Evolutionary conservation across 2,113 vertebrate species (phyloP), one percentile per base, ranked within the genome.

Genomic region (Trichechus manatus): DNA sequence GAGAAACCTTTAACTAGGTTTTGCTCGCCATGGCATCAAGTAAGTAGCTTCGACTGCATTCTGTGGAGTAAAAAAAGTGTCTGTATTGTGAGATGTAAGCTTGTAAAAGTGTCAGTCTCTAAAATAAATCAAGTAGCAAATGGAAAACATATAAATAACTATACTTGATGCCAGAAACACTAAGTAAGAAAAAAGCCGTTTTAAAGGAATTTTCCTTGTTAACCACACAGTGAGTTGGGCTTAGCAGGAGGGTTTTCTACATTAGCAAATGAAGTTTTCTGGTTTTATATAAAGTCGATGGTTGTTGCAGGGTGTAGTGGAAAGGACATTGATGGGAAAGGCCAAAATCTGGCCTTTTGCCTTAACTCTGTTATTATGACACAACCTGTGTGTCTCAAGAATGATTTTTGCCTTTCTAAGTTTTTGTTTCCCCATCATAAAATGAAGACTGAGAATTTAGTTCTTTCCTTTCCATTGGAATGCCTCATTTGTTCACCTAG

Each of bases 111-210:
- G 97, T 97, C 97, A 97, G 90, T 97, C 93, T 98, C 96, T 86
- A 95, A 97, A 98, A 97, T 97, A 98, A 98, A 98, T 97, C 95
- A 96, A 95, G 97, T 56, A 97, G 94, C 96, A 96, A 98, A 94
- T 77, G 50, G 91, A 94, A 98, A 96, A 95, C 95, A 97, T 89
- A 96, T 96, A 97, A 98, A 97, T 98, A 97, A 97, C 96, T 82
- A 96, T 68, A 31, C 95, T 94, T 84, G 90, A 92, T 96, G 94
- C 87, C 92, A 98, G 90, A 33, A 91, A 86, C 97, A 86, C 95
- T 63, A 82, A 97, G 94, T 50, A 82, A 94, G 81, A 22, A 66
- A 92, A 94, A 92, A 79, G 77, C 11, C 89, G 92, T 80, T 92
- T 93, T 95, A 92, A 93, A 94, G 92, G 94, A 96, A 94, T 92